Base-by-base conservation (phyloP, 2,888 invertebrate species). In the Melanotus villosus region DNA sequence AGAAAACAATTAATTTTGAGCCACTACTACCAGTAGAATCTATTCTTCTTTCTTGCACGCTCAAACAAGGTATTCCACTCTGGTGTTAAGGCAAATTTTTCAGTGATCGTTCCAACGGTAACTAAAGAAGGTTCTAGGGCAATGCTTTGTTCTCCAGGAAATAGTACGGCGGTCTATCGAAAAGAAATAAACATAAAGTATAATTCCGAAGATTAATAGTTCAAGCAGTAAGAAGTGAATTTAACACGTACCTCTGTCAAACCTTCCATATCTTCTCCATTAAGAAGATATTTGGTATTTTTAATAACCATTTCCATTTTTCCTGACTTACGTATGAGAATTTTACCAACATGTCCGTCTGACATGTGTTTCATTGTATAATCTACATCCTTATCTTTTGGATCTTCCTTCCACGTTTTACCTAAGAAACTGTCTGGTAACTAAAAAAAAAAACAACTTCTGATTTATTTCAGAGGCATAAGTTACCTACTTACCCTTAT, bases 341-440 rank as follows among this genome's bases (percentile, higher is more conserved):
- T 70, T 76, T 81, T 82, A 9, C 84, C 84, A 52, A 84, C 79
- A 77, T 82, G 77, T 2, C 84, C 84, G 73, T 84, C 84, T 5
- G 77, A 66, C 81, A 83, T 81, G 41, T 80, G 76, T 52, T 69
- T 73, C 57, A 83, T 14, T 1, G 57, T 50, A 54, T 59, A 67
- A 36, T 54, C 63, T 34, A 47, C 12, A 58, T 71, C 23, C 2
- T 50, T 43, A 9, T 60, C 58, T 45, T 65, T 43, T 19, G 79
- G 76, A 73, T 83, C 80, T 59, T 83, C 81, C 71, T 80, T 81
- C 6, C 81, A 78, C 12, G 80, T 80, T 75, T 81, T 81, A 4
- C 82, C 83, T 43, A 81, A 78, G 73, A 84, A 80, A n/a, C 81
- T 80, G 73, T 81, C 79, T 23, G 84, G 84, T 59, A 84, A 69